A percentile compares a stretch with the other conserved stretches of the same genome.
Conservation (phyloP, 2,888 invertebrate genomes). For the Nemotelus nigrinus region DNA sequence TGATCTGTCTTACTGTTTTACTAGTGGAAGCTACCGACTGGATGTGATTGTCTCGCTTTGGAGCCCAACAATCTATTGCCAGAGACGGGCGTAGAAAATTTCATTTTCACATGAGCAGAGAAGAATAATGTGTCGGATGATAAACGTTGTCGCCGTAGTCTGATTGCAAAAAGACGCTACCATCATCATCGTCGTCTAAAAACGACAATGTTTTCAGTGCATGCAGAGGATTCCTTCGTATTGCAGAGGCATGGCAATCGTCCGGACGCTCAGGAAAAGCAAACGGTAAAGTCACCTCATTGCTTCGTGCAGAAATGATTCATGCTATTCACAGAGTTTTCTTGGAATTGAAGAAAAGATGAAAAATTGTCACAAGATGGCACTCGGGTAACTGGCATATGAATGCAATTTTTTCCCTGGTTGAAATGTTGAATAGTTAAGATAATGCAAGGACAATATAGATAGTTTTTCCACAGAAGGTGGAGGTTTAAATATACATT, state of each 20-base stretch:
- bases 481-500: too few relatives aligned
- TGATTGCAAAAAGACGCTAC: conserved; percentile 33
- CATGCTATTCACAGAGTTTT: neutral
- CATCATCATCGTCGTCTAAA: conserved; percentile 13
- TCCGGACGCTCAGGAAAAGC: neutral
- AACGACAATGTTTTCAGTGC: neutral
- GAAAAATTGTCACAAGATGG: conserved; percentile 9
- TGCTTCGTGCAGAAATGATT: too few relatives aligned
- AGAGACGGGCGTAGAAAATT: conserved; percentile 7
- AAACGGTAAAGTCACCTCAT: neutral
- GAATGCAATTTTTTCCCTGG: neutral
- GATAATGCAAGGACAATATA: too few relatives aligned
- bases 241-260: too few relatives aligned
- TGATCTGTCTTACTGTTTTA: too few relatives aligned
- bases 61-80: neutral
- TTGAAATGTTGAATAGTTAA: too few relatives aligned
- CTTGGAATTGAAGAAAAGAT: neutral
- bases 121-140: conserved; percentile 38
- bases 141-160: conserved; percentile 29
- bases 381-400: neutral
- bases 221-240: too few relatives aligned
- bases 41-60: neutral
- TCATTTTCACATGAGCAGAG: conserved; percentile 29
- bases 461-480: too few relatives aligned
- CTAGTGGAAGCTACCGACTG: too few relatives aligned